Percentiles rank a stretch among this genome's conserved stretches.
Conservation (phyloP, 2,888 invertebrate species). For the Micoletzkya japonica region DNA sequence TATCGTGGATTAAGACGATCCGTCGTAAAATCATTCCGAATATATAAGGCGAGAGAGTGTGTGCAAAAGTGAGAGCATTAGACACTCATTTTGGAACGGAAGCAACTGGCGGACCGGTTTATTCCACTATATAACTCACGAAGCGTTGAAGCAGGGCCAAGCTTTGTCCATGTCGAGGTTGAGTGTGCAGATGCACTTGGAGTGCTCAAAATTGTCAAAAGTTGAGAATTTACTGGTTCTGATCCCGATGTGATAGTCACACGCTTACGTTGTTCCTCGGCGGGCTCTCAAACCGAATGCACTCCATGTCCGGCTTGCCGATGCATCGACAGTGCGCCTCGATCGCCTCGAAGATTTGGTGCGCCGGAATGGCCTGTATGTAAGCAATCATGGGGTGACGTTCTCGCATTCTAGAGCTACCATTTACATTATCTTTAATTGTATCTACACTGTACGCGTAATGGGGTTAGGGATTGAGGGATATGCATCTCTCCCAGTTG, state of each 20-base stretch:
- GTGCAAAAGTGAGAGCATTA: no score
- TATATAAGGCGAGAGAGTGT: no score
- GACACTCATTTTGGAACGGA: no score
- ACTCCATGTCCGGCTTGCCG: constrained; percentile 51
- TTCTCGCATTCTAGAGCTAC: background rate
- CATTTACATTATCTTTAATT: no score
- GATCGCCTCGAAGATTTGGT: constrained; percentile 43
- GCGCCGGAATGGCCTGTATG: background rate
- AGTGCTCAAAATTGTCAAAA: constrained; percentile 32
- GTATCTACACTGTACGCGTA: no score
- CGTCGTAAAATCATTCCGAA: no score
- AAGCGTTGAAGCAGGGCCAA: constrained; percentile 51
- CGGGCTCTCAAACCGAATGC: constrained; percentile 49
- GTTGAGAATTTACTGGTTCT: background rate
- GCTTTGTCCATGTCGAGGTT: constrained; percentile 43
- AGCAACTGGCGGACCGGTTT: no score
- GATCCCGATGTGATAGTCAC: background rate
- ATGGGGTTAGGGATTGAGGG: no score
- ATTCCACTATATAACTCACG: constrained; percentile 36
- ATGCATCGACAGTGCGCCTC: constrained; percentile 53
- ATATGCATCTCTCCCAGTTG: no score
- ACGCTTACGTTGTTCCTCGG: constrained; percentile 40
- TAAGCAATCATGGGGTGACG: background rate
- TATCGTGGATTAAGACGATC: no score
- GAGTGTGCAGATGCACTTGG: constrained; percentile 51